Base-by-base conservation (phyloP, 2,797 vertebrate species). In the Sebastiscus albofasciatus region DNA sequence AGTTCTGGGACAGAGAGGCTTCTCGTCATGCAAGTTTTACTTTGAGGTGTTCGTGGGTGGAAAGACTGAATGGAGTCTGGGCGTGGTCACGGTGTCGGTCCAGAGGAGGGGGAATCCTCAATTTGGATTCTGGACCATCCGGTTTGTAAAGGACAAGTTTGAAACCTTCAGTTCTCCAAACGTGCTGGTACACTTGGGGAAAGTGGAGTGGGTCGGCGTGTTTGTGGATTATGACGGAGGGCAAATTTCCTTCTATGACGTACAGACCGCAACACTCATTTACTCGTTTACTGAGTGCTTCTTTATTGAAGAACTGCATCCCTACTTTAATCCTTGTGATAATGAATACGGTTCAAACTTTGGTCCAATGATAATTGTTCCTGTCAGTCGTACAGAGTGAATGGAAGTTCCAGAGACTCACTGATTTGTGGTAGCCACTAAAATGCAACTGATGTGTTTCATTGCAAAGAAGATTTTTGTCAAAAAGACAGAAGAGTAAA, bases 251-350 rank as follows among this genome's bases (percentile, higher is more conserved):
- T 94, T 94, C 75, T 91, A 83, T 14, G 90, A 93, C 1, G 83
- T 88, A 0, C 14, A 81, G 10, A 29, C 1, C 0, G 71, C 65
- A 4, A 54, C 16, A 0, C 59, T 9, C 0, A 90, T 94, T 77
- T 69, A 91, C 75, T 78, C 80, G 0, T 92, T 89, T 12, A 77
- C 56, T 0, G 61, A 78, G 3, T 91, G 83, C 33, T 8, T 39
- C 27, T 94, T 94, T n/a, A 75, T 54, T 0, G 89, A 91, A 34
- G 67, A 80, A 12, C 77, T 94, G 0, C 72, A 86, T 61, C 93
- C 93, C 0, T 93, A 89, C 75, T 87, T 94, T 0, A 94, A 93
- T 31, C 93, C 90, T 5, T 94, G 92, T 22, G 42, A 93, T 34
- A 75, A 94, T 29, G 90, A 93, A 70, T 81, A 79, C 6, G 90